A percentile compares a stretch with the other conserved stretches of the same genome.
Conservation (phyloP, 2,797 vertebrate genomes). For the Crocodylus rhombifer region DNA sequence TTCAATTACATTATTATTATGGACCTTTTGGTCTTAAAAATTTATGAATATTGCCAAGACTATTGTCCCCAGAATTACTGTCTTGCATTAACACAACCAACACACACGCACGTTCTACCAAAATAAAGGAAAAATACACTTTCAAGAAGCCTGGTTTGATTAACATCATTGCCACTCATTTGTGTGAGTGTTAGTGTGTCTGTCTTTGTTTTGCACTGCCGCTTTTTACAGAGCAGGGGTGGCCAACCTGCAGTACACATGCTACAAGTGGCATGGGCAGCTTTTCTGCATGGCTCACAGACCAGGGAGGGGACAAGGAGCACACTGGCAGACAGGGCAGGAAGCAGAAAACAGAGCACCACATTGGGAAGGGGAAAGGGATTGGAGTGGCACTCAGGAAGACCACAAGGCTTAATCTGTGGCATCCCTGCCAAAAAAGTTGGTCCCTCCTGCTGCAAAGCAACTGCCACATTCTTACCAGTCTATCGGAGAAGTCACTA, state of each 20-base stretch:
- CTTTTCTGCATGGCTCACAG: no score
- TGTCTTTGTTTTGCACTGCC: fast-evolving
- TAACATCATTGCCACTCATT: fast-evolving
- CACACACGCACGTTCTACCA: not conserved
- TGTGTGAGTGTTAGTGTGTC: not conserved
- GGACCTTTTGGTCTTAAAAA: not conserved
- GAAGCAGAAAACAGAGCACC: no score
- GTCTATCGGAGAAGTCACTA: not conserved
- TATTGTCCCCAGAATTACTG: not conserved
- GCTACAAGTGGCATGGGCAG: no score
- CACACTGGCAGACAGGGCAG: no score
- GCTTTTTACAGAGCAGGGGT: not conserved
- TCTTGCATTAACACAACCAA: not conserved
- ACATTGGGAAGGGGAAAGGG: no score
- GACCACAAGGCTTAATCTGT: no score
- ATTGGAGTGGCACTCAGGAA: no score
- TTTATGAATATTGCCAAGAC: not conserved
- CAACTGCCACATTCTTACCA: not conserved
- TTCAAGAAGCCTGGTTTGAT: not conserved
- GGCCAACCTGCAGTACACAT: no score
- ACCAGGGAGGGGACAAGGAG: no score
- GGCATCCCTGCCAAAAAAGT: no score
- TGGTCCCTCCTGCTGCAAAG: not conserved
- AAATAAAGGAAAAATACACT: not conserved
- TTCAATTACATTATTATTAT: not conserved